Base-by-base conservation (phyloP, 1,140 invertebrate genomes). In the Drosophila bipectinata region DNA sequence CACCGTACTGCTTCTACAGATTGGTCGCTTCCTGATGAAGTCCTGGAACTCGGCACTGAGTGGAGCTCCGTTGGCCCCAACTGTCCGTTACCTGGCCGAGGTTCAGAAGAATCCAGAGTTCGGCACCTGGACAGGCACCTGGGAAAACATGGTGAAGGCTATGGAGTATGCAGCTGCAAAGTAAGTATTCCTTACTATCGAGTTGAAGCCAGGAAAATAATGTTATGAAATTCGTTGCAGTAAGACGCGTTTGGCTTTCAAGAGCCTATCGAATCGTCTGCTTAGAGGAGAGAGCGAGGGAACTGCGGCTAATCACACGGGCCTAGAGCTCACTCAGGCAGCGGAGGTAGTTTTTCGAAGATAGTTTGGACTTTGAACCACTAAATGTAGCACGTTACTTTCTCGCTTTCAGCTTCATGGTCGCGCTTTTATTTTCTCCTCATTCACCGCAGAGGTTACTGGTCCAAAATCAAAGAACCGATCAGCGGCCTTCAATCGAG, bases 1-100 rank as follows among this genome's bases (percentile, higher is more conserved):
- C 91, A 98, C 97, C 0, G 97, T 99, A 18, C 92, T 99, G 47
- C 93, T 97, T 18, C 92, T 98, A 5, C 98, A 99, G 93, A 97
- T 97, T 1, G 97, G 97, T 1, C 94, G 96, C 93, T 96, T 94
- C 79, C 92, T 97, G 28, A 93, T 96, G 52, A 97, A 97, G 92
- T 93, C 93, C 6, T 96, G 94, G 94, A 94, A 94, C 60, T 93
- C 94, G 52, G 94, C 94, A 0, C 66, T 92, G 4, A 92, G 92
- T 41, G 93, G 94, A 1, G 90, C 93, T 18, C 57, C 91, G 1
- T 72, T 96, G 28, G 92, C 95, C 1, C 93, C 94, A 0, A 96
- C 95, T 0, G 94, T 96, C 3, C 90, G 92, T 15, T 97, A 97
- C 91, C 91, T 97, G 14, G 75, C 89, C 5, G 77, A 80, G 2